phyloP scores from a whole-genome alignment of 2,113 vertebrate species.

The Tiliqua scincoides region DNA sequence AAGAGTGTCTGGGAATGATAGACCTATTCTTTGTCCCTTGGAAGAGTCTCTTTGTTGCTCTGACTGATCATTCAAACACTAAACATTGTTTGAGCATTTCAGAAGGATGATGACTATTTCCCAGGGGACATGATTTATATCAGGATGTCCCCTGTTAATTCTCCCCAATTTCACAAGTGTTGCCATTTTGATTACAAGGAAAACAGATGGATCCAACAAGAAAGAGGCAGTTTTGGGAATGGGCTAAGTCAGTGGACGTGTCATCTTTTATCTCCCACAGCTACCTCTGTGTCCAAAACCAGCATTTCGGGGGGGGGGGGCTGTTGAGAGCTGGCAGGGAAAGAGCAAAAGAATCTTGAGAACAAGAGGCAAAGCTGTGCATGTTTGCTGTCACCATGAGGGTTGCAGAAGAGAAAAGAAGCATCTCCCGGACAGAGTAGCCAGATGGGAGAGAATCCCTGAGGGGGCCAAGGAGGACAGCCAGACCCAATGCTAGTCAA shows the following conservation, averaged over 20 bases:
- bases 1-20: background rate
- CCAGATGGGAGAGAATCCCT: slow-evolving; percentile 31
- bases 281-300: background rate
- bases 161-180: background rate
- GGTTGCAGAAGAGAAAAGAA: slow-evolving; percentile 33
- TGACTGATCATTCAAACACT: background rate
- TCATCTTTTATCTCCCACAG: background rate
- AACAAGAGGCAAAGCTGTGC: background rate
- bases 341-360: slow-evolving; percentile 39
- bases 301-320: background rate
- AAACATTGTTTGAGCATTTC: background rate
- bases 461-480: rapidly evolving
- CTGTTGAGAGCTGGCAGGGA: background rate
- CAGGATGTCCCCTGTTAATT: background rate
- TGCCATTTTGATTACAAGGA: background rate
- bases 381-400: slow-evolving; percentile 48
- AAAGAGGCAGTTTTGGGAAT: background rate
- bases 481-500: background rate
- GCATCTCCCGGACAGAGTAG: slow-evolving; percentile 36
- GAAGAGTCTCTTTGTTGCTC: background rate
- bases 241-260: background rate
- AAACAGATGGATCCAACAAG: background rate
- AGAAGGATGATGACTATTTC: background rate
- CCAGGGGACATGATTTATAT: background rate
- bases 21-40: background rate